Evolutionary conservation across 2,797 vertebrate genomes (phyloP).

Genomic region (Tapirus indicus): DNA sequence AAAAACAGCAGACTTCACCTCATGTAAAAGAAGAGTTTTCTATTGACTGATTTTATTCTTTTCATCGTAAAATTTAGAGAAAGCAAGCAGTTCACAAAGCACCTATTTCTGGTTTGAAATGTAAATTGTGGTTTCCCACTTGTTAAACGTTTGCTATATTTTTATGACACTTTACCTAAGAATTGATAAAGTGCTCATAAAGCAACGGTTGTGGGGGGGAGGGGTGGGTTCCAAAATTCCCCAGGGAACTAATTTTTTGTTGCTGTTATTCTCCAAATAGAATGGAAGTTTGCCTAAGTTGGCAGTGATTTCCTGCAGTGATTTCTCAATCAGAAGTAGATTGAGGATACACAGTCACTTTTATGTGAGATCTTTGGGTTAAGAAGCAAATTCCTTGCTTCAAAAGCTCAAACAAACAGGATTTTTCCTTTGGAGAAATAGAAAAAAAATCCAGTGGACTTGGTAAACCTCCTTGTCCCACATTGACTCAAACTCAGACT

Average conservation of each 20-base stretch:
- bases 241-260: constrained; percentile 16
- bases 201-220: constrained; percentile 63
- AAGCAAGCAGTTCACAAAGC: constrained; percentile 70
- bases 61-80: constrained; percentile 77
- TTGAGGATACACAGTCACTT: background rate
- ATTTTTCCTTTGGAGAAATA: constrained; percentile 48
- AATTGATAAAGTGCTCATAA: constrained; percentile 75
- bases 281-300: background rate
- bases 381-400: constrained; percentile 64
- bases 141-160: constrained; percentile 71
- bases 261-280: background rate
- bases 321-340: constrained; percentile 63
- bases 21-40: constrained; percentile 35
- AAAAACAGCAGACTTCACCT: background rate
- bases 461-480: background rate
- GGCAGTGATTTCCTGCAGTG: background rate
- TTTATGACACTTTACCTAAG: constrained; percentile 74
- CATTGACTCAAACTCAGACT: background rate
- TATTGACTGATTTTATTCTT: constrained; percentile 56
- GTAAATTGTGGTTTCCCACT: constrained; percentile 75
- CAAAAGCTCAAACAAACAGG: background rate
- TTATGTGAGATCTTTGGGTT: constrained; percentile 62
- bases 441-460: background rate
- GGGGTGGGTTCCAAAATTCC: constrained; percentile 52
- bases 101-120: constrained; percentile 80